These are phyloP conservation scores for Dioctria rufipes DNA, from an alignment of 2,888 invertebrate genomes.

Conservation along the genomic window DNA sequence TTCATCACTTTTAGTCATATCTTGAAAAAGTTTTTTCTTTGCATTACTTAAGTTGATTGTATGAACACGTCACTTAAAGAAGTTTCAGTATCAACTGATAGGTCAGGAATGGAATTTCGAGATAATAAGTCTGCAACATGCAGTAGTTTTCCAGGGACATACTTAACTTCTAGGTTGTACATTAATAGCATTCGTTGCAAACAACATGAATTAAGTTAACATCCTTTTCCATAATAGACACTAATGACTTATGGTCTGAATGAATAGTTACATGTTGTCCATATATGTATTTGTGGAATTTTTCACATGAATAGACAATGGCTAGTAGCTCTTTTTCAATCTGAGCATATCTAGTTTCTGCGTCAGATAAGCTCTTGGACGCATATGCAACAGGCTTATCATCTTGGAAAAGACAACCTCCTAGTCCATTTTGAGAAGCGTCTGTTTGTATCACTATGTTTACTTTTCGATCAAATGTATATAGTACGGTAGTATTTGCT, in stretches of 20 bases:
- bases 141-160: constrained; percentile 61
- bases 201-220: background rate
- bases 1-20: constrained; percentile 26
- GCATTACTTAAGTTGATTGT: background rate
- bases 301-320: constrained; percentile 59
- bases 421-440: constrained; percentile 50
- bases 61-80: constrained; percentile 52
- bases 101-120: constrained; percentile 33
- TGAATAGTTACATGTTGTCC: constrained; percentile 55
- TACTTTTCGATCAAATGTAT: background rate
- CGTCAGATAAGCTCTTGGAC: constrained; percentile 51
- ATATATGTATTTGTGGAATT: constrained; percentile 61
- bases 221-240: constrained; percentile 55
- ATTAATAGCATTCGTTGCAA: constrained; percentile 60
- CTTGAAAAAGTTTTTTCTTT: constrained; percentile 42
- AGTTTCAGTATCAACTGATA: background rate
- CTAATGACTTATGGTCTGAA: constrained; percentile 58
- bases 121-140: constrained; percentile 58
- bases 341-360: constrained; percentile 57
- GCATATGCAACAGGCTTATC: constrained; percentile 56
- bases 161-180: constrained; percentile 60
- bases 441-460: no score
- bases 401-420: constrained; percentile 58
- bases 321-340: constrained; percentile 57
- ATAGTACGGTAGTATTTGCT: no score